Base-by-base conservation (phyloP, 1,140 invertebrate genomes). In the Battus philenor region DNA sequence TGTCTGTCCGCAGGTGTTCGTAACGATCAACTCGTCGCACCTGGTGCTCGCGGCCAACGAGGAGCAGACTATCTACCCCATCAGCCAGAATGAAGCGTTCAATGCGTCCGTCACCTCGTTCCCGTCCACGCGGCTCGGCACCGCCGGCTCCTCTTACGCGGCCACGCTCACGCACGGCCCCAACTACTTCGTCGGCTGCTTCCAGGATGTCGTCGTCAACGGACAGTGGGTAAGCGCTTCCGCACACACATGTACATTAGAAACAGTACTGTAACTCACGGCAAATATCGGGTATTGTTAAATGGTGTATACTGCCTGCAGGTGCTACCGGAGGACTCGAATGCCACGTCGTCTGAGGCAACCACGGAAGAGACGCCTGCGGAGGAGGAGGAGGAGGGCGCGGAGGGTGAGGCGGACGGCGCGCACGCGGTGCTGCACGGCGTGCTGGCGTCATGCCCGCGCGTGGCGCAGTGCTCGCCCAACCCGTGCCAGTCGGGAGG, bases 121-220 rank as follows among this genome's bases (percentile, higher is more conserved):
- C 68, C 92, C 93, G 0, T 89, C 89, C 4, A 95, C 94, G 1
- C 93, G 93, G 54, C 87, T 95, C 5, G 94, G 94, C 10, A 93
- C 93, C 0, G 92, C 92, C 7, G 91, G 91, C 30, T 86, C 87
- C n/a, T 91, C 91, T 49, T 80, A 93, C 13, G 83, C 88, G 11
- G 82, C 88, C 7, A 90, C 90, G 53, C 78, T 93, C 24, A 89
- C 91, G 0, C 91, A 93, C 55, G 90, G 90, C 2, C 90, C 92
- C 0, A 90, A 91, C 15, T 92, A 89, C 51, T 95, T 96, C 73
- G 92, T 96, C 9, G 97, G 97, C 1, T 98, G 97, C 75, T 92
- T 96, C 74, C 93, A 97, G 76, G 96, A 98, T 74, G 91, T 97
- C 4, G 89, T 92, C 13, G 92, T 98, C 15, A 97, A 97, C 75